Evolutionary conservation across 1,140 invertebrate species (phyloP), one percentile per base, ranked within the genome.

Genomic region (Chrysopa pallens): DNA sequence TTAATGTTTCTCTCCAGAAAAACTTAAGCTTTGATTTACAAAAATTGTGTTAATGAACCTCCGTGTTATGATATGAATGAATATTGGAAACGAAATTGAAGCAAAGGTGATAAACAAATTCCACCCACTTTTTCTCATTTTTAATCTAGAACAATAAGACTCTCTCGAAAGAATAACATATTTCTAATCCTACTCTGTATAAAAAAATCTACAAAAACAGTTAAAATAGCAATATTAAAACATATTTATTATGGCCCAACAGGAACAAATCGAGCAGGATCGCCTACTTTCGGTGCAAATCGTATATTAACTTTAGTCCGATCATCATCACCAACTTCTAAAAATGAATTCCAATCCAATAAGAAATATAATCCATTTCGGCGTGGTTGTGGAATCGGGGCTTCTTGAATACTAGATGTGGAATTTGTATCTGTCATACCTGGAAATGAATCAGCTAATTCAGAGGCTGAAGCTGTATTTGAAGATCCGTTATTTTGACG

Each of bases 291-390:
- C 0, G 84, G 84, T 43, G 78, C 70, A 50, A 86, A 82, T 49
- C 77, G 70, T 47, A 87, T 68, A 52, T 83, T 79, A 1, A 86
- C 74, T 59, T 78, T 77, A 40, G 73, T 76, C 27, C 75, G 74
- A 40, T 73, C 77, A n/a, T 83, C 78, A 40, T 72, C 64, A 17
- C 82, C 83, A 4, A 86, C 80, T 56, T 85, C 80, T 4, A 86
- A 61, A 51, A 88, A 88, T 9, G 78, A 73, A 52, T 88, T 86
- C 82, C 82, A 85, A 52, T 88, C 84, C 1, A 85, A 62, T 40
- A 85, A 68, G 59, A 84, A 85, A 53, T 86, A 88, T 37, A 88
- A 73, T 3, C 84, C 84, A 42, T 75, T 84, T 53, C 73, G 76
- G 44, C 67, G 69, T 40, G 68, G 71, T 0, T 73, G 68, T 9